Conservation (phyloP, 1,140 invertebrate genomes). For the Conus betulinus region DNA sequence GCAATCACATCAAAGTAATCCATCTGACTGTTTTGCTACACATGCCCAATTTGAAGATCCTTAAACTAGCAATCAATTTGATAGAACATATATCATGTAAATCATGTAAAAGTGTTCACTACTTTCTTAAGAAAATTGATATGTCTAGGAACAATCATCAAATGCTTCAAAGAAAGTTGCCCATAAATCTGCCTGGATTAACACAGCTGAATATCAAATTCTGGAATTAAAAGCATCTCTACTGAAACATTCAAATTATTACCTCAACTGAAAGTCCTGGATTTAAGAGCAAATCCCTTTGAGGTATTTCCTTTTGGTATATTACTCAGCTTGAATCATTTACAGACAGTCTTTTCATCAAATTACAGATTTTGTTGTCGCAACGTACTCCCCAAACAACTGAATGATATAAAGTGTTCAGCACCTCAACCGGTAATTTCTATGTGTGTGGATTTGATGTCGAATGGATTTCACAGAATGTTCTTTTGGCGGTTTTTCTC, state of each 20-base stretch:
- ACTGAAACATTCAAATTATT: background rate
- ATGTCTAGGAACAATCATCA: background rate
- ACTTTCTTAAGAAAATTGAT: background rate
- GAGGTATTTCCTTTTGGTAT: background rate
- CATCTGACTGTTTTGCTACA: background rate
- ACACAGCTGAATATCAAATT: background rate
- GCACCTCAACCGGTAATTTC: background rate
- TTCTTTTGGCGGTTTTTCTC: background rate
- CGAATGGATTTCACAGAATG: background rate
- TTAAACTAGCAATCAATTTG: background rate
- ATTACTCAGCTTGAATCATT: background rate
- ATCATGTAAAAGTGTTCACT: background rate
- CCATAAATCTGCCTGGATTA: background rate
- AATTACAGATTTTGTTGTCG: background rate
- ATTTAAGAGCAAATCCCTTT: background rate
- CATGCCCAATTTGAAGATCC: background rate
- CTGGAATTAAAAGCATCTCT: background rate
- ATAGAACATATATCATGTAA: background rate
- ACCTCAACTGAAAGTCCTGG: background rate
- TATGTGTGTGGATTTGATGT: background rate
- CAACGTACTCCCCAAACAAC: background rate
- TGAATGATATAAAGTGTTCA: background rate
- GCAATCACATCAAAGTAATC: constrained; percentile 13
- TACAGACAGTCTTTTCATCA: background rate
- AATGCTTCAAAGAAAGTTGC: background rate